These are phyloP conservation scores for Diogma glabrata DNA, from an alignment of 2,888 invertebrate species.

Conservation along the genomic window DNA sequence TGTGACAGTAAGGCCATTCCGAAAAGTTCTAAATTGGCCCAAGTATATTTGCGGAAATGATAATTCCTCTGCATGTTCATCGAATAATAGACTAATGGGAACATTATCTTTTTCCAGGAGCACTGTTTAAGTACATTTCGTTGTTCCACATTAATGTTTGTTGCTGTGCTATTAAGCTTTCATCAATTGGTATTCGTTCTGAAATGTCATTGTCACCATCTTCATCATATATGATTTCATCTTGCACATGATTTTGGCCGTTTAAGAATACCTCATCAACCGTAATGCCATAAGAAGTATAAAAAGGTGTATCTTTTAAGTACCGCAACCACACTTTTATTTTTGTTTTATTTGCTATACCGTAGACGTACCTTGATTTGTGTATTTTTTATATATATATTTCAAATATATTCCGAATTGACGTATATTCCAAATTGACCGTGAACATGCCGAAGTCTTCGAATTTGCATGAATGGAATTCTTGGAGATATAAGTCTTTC, in stretches of 20 bases:
- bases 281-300: conserved; percentile 19
- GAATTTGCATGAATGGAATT: conserved; percentile 22
- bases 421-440: too few relatives aligned
- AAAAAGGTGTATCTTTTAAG: not conserved
- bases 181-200: not conserved
- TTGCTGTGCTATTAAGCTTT: not conserved
- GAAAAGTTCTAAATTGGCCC: not conserved
- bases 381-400: too few relatives aligned
- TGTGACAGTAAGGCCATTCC: not conserved
- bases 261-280: conserved; percentile 17
- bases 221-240: conserved; percentile 16
- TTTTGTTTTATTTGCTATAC: too few relatives aligned
- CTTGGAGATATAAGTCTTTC: conserved; percentile 19
- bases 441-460: too few relatives aligned
- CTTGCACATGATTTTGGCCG: conserved; percentile 9
- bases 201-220: conserved; percentile 16
- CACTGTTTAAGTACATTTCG: too few relatives aligned
- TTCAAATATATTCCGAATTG: too few relatives aligned
- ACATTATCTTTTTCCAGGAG: not conserved
- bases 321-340: too few relatives aligned
- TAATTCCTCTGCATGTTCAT: not conserved
- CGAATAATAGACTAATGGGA: not conserved
- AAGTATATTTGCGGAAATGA: too few relatives aligned
- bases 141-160: not conserved
- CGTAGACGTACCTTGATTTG: too few relatives aligned